Evolutionary conservation across 37 sponge, comb jelly and placozoan species (phyloP).

Genomic region (Aplysina aerophoba): DNA sequence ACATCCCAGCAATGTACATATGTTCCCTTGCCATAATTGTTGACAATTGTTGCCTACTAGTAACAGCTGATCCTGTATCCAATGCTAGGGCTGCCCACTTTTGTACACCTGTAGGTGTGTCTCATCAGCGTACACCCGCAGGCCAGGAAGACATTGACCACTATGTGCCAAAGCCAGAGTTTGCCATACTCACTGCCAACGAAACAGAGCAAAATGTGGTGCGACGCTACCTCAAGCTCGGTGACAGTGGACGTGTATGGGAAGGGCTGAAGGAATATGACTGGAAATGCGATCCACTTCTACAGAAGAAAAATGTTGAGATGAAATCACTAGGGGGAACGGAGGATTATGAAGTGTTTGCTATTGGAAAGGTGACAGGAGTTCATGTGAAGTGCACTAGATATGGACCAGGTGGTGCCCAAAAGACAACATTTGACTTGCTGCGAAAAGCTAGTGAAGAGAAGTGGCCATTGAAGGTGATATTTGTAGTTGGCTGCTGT

Average conservation of each 20-base stretch:
- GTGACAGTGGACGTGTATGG: background rate
- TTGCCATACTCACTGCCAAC: background rate
- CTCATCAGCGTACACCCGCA: no score
- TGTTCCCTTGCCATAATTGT: no score
- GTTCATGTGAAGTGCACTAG: background rate
- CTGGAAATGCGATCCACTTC: background rate
- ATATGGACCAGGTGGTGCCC: background rate
- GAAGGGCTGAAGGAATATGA: background rate
- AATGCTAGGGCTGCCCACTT: no score
- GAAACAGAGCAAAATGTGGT: background rate
- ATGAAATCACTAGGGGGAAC: no score
- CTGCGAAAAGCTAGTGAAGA: background rate
- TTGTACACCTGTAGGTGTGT: no score
- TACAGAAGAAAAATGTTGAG: background rate
- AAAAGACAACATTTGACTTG: background rate
- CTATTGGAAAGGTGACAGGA: background rate
- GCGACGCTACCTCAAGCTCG: background rate
- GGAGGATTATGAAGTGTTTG: background rate
- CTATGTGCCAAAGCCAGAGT: background rate
- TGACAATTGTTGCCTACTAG: no score
- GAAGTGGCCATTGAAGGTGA: conserved; percentile 1
- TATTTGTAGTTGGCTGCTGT: conserved; percentile 11
- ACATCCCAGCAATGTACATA: no score
- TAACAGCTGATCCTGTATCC: no score
- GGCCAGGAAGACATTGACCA: no score